Percentiles rank a stretch among this genome's conserved stretches.
Conservation (phyloP, 2,888 invertebrate genomes). For the Melinaea marsaeus region DNA sequence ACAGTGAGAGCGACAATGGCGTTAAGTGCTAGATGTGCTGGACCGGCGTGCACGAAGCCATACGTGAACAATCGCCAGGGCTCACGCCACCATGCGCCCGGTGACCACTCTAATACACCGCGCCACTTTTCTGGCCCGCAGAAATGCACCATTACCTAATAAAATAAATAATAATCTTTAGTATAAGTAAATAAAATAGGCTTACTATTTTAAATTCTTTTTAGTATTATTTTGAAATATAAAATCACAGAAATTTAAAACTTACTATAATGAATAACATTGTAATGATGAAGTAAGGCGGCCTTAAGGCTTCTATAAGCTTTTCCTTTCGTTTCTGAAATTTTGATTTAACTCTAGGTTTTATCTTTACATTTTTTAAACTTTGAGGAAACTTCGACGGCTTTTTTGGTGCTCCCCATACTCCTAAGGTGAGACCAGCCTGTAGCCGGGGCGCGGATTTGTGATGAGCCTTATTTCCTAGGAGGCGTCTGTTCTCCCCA, state of each 20-base stretch:
- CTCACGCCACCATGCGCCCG: conserved; percentile 76
- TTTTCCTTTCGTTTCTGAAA: conserved; percentile 59
- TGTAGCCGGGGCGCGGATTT: conserved; percentile 46
- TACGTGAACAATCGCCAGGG: conserved; percentile 90
- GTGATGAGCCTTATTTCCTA: conserved; percentile 35
- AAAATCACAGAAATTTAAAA: conserved; percentile 21
- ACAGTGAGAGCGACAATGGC: conserved; percentile 64
- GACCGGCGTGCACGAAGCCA: conserved; percentile 87
- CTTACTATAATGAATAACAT: conserved; percentile 65
- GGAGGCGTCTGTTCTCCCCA: conserved; percentile 54
- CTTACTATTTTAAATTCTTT: background rate
- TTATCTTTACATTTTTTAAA: conserved; percentile 30
- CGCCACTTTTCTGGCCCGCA: conserved; percentile 43
- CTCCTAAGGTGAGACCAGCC: conserved; percentile 55
- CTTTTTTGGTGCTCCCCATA: conserved; percentile 37
- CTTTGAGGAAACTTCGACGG: conserved; percentile 34
- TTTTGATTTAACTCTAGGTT: conserved; percentile 44
- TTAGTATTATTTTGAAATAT: background rate
- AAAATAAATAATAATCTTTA: background rate
- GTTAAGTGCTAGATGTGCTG: conserved; percentile 87
- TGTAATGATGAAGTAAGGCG: conserved; percentile 65
- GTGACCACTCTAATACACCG: conserved; percentile 56
- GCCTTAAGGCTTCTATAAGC: conserved; percentile 52
- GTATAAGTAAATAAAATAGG: background rate
- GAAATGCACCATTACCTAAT: conserved; percentile 50